Conservation (phyloP, 1,140 invertebrate species). For the Agrilus planipennis region DNA sequence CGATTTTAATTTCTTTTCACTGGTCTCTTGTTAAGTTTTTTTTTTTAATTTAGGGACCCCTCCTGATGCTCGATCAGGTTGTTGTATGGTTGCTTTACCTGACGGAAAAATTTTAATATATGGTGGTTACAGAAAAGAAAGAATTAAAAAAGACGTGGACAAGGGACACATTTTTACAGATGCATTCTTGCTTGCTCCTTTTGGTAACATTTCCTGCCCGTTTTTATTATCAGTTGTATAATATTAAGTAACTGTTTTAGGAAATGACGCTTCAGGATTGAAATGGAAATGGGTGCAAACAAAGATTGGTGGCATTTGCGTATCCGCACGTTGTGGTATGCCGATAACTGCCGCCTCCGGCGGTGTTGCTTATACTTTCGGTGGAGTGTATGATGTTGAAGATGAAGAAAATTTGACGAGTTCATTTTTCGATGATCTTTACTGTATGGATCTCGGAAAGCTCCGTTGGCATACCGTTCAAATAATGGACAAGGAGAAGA, state of each 20-base stretch:
- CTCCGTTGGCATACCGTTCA: slow-evolving; percentile 57
- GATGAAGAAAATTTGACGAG: slow-evolving; percentile 71
- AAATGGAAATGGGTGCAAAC: slow-evolving; percentile 68
- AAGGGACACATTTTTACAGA: slow-evolving; percentile 70
- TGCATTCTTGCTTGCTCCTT: slow-evolving; percentile 60
- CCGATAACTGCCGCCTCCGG: slow-evolving; percentile 33
- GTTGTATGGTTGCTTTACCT: slow-evolving; percentile 48
- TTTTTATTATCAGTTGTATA: neutral
- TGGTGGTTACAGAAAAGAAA: slow-evolving; percentile 78
- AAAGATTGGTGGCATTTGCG: slow-evolving; percentile 53
- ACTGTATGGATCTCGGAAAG: slow-evolving; percentile 63
- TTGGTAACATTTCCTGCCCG: no score
- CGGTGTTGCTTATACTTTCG: slow-evolving; percentile 52
- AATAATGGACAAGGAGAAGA: slow-evolving; percentile 34
- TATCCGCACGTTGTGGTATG: slow-evolving; percentile 58
- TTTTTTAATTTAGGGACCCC: no score
- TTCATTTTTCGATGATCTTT: slow-evolving; percentile 73
- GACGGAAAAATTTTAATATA: slow-evolving; percentile 64
- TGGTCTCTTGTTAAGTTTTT: no score
- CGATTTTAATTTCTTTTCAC: no score
- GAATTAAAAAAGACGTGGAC: slow-evolving; percentile 68
- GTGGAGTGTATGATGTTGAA: slow-evolving; percentile 73
- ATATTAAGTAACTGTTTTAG: slow-evolving; percentile 30
- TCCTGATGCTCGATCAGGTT: slow-evolving; percentile 63
- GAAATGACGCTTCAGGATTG: slow-evolving; percentile 44